Percentiles rank a stretch among this genome's conserved stretches.
Conservation (phyloP, 2,113 vertebrate species). For the Cisticola juncidis region DNA sequence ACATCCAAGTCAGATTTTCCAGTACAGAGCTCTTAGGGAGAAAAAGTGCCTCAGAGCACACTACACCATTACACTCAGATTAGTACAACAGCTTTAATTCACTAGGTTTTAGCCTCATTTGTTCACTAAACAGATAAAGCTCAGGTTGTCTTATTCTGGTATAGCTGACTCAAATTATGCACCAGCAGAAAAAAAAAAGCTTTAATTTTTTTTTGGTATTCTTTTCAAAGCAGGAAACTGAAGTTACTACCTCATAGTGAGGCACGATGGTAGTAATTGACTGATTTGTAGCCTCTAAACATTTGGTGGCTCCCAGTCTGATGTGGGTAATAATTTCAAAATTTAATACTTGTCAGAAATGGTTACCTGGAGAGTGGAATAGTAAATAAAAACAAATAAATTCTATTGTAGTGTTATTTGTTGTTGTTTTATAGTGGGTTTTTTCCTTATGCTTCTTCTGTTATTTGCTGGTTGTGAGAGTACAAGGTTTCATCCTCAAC, state of each 20-base stretch:
- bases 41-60: neutral
- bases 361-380: neutral
- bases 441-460: neutral
- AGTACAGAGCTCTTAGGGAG: neutral
- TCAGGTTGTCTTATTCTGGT: neutral
- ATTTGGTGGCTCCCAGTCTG: neutral
- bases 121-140: neutral
- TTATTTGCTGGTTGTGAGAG: neutral
- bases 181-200: neutral
- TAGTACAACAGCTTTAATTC: neutral
- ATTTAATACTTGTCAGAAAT: neutral
- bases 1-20: neutral
- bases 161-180: neutral
- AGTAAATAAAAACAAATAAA: conserved; percentile 30
- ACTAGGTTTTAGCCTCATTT: neutral
- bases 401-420: neutral
- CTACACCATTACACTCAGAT: neutral
- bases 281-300: neutral
- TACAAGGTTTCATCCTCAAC: neutral
- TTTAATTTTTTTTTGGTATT: neutral
- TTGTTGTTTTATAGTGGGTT: fast-evolving
- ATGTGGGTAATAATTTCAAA: neutral
- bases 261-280: neutral
- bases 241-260: conserved; percentile 54
- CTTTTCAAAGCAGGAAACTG: conserved; percentile 1